phyloP scores from a whole-genome alignment of 2,113 vertebrate genomes.

The Antechinus stuartii region DNA sequence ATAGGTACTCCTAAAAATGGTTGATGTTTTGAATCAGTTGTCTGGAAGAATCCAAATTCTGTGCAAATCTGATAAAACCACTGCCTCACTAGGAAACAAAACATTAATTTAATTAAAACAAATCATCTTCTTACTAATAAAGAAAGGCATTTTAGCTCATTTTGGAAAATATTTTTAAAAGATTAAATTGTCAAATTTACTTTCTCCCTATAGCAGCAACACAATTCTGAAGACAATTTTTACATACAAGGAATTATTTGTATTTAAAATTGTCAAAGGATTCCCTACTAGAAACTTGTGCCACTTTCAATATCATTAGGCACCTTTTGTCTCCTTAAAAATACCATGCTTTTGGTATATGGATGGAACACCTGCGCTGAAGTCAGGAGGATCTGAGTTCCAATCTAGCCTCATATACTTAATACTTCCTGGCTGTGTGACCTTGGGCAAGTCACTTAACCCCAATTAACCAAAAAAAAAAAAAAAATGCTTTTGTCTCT shows the following conservation, averaged over 20 bases:
- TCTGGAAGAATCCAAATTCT: constrained; percentile 88
- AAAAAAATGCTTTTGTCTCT: too few relatives aligned
- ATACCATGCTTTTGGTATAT: too few relatives aligned
- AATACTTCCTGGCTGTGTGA: too few relatives aligned
- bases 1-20: constrained; percentile 83
- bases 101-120: not conserved
- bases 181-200: not conserved
- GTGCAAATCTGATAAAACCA: constrained; percentile 85
- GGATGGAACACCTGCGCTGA: too few relatives aligned
- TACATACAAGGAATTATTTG: not conserved
- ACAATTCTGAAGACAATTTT: not conserved
- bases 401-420: too few relatives aligned
- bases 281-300: not conserved
- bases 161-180: not conserved
- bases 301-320: too few relatives aligned
- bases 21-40: constrained; percentile 81
- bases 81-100: not conserved
- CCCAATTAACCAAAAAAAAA: too few relatives aligned
- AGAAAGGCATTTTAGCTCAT: not conserved
- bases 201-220: not conserved
- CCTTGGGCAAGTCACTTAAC: too few relatives aligned
- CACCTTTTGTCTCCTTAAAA: too few relatives aligned
- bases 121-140: not conserved
- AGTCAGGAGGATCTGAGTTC: too few relatives aligned
- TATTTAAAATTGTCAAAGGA: constrained; percentile 7